Base-by-base conservation (phyloP, 2,888 invertebrate species). In the Torymus aiolomorphi region DNA sequence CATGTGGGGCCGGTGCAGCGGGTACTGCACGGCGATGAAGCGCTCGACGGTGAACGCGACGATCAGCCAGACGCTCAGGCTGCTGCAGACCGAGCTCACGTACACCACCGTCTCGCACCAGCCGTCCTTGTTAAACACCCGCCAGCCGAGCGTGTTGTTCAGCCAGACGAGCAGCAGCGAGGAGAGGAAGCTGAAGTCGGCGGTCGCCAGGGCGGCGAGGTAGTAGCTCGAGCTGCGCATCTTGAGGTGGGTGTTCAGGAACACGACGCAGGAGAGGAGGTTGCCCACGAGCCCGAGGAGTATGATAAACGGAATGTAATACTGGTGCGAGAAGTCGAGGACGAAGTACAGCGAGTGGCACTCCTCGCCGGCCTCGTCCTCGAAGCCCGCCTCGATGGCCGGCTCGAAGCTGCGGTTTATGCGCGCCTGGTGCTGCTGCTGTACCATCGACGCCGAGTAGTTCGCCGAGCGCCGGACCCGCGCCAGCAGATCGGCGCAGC, bases 1-100 rank as follows among this genome's bases (percentile, higher is more conserved):
- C 86, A 94, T 92, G 76, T 92, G 91, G 0, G 93, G 93, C 31
- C 93, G 88, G 73, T 92, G 92, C 13, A 94, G 86, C 0, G 94
- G 94, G 85, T 93, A 93, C 84, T 93, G 93, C 0, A 94, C 93
- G 3, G 94, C 94, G 61, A 94, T 93, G 88, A 94, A 94, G 75
- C 94, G 90, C 86, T 95, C 94, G 1, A 94, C 92, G 0, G 94
- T 94, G 86, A 94, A 94, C 0, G 94, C 94, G 5, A 95, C 94
- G 56, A 94, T 94, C 52, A 94, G 89, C 94, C 94, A 95, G 2
- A 94, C 94, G 84, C 94, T 94, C 13, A 94, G 87, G 72, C 93
- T 94, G 82, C 93, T 93, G 91, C 92, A 93, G 1, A 92, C 92
- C 24, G 92, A 91, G 76, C 91, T 91, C 1, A 92, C 84, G 85